Percentiles rank a stretch among this genome's conserved stretches.
Conservation (phyloP, 2,888 invertebrate species). For the Protodeltote pygarga region DNA sequence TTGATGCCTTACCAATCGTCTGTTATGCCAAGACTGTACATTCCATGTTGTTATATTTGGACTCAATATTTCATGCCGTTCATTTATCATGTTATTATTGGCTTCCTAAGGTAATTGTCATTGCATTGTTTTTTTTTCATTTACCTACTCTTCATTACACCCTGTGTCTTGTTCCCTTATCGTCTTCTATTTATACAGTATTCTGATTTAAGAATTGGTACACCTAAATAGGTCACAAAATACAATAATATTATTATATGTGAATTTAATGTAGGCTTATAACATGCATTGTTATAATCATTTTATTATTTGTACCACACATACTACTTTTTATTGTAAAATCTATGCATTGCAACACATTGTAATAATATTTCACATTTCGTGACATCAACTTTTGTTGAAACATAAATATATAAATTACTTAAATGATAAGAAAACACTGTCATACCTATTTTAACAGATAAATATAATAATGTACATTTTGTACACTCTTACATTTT, state of each 20-base stretch:
- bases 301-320: too few relatives aligned
- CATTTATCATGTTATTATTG: slow-evolving; percentile 69
- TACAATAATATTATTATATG: too few relatives aligned
- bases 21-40: slow-evolving; percentile 65
- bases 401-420: not conserved
- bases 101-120: slow-evolving; percentile 70
- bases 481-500: too few relatives aligned
- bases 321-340: too few relatives aligned
- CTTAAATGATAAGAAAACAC: slow-evolving; percentile 14
- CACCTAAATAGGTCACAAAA: too few relatives aligned
- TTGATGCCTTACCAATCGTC: slow-evolving; percentile 43
- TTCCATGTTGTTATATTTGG: slow-evolving; percentile 66
- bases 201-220: too few relatives aligned
- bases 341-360: too few relatives aligned
- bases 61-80: slow-evolving; percentile 63
- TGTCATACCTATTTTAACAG: slow-evolving; percentile 5
- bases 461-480: too few relatives aligned
- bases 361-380: too few relatives aligned
- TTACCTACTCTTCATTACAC: not conserved
- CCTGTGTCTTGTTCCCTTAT: not conserved
- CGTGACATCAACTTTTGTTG: too few relatives aligned
- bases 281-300: too few relatives aligned
- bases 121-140: slow-evolving; percentile 18
- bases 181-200: not conserved
- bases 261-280: too few relatives aligned